Base-by-base conservation (phyloP, 23 tunicate genomes). In the Oikopleura dioica region DNA sequence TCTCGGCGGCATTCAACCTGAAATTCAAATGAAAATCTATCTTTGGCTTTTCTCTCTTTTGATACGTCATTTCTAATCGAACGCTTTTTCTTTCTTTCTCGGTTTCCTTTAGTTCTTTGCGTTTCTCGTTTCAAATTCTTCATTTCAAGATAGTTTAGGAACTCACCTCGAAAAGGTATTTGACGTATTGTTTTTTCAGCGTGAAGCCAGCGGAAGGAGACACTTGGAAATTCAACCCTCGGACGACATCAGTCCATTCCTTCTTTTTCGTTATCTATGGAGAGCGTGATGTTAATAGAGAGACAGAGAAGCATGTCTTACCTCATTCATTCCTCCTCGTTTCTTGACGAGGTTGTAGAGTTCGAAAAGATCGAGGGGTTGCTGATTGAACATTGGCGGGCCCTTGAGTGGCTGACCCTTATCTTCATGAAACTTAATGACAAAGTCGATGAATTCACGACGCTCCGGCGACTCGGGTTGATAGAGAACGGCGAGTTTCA, bases 141-240 rank as follows among this genome's bases (percentile, higher is more conserved):
- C 55, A 44, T 9, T 9, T 44, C n/a, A 44, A 9, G 55, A 44
- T 44, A 9, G 9, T 21, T 44, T 21, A 44, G 55, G 55, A 44
- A 44, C 72, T 63, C 26, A 63, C 72, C 72, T 63, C 72, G 33
- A 63, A 63, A 12, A 63, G 26, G 26, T 63, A 63, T 28, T 63
- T 63, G 33, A 63, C 72, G 26, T 63, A 63, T 63, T 63, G 72
- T 28, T 63, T 63, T 63, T 63, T 63, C 30, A 63, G 33, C 16
- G 72, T 63, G 33, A 63, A 63, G 33, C 72, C 72, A 63, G 72
- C 72, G 29, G 72, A 63, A 2, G 72, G 72, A 16, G 72, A 63
- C 2, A 63, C 72, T 2, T 23, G 72, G 33, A 63, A 63, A 28
- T 63, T 63, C 72, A 63, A 21, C 2, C 30, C 72, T 21, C 72